Conservation (phyloP, 2,888 invertebrate genomes). For the Neelides folsomi region DNA sequence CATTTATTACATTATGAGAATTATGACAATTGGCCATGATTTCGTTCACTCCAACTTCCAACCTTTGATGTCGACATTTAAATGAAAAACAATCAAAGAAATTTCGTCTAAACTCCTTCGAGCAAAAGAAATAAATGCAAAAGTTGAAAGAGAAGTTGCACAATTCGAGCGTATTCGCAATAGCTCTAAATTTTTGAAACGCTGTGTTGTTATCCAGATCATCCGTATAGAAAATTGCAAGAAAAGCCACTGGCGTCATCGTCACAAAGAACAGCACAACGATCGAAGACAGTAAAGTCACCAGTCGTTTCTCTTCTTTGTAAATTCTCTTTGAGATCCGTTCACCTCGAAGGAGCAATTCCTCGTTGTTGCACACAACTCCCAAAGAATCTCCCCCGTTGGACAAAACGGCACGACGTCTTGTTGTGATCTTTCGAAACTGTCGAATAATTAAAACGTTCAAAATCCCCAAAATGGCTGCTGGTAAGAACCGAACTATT, state of each 20-base stretch:
- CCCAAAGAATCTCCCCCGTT: slow-evolving; percentile 12
- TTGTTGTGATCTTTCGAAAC: slow-evolving; percentile 39
- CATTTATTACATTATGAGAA: too few relatives aligned
- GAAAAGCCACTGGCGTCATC: slow-evolving; percentile 41
- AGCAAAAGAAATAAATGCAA: slow-evolving; percentile 40
- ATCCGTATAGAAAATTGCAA: slow-evolving; percentile 39
- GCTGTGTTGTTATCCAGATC: slow-evolving; percentile 31
- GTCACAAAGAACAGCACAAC: slow-evolving; percentile 42
- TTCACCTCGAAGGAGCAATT: slow-evolving; percentile 25
- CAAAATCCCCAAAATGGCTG: slow-evolving; percentile 39
- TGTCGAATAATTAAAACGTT: slow-evolving; percentile 40
- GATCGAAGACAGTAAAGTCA: slow-evolving; percentile 40
- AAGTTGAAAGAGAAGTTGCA: slow-evolving; percentile 44
- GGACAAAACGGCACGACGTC: slow-evolving; percentile 36
- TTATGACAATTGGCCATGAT: too few relatives aligned
- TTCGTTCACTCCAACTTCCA: too few relatives aligned
- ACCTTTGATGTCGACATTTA: too few relatives aligned
- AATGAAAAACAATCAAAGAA: slow-evolving; percentile 32
- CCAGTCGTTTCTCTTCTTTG: slow-evolving; percentile 41
- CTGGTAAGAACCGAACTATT: slow-evolving; percentile 40
- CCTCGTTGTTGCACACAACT: slow-evolving; percentile 13
- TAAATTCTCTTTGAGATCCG: slow-evolving; percentile 32
- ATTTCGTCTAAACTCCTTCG: slow-evolving; percentile 37
- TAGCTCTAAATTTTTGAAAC: slow-evolving; percentile 39
- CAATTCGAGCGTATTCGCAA: slow-evolving; percentile 41